Base-by-base conservation (phyloP, 2,797 vertebrate genomes). In the Acipenser oxyrinchus region DNA sequence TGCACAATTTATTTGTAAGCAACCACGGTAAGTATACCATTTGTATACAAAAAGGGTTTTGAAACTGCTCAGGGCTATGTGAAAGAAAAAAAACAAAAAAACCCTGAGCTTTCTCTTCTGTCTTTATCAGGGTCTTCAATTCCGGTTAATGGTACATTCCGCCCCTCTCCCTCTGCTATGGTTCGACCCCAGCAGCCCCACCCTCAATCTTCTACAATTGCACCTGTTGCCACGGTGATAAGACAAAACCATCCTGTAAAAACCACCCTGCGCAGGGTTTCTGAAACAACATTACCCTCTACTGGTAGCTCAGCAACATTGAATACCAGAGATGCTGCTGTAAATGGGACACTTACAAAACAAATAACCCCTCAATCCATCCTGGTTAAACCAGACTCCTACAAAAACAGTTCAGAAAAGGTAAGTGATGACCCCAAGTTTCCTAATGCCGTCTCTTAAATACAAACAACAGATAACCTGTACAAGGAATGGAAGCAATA, bases 361-460 rank as follows among this genome's bases (percentile, higher is more conserved):
- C 90, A 85, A 0, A 83, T 79, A 0, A 85, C 88, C 10, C 95
- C 92, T 0, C 95, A 94, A 0, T 98, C 95, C 7, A 98, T 99
- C 83, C 86, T 99, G 60, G 89, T 98, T 74, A 94, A 92, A 74
- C 96, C 94, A 13, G 93, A 96, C 61, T 81, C 87, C 48, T 80
- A 90, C 70, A 95, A 89, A 80, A 89, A 83, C 77, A 86, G 74
- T 60, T 73, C 69, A 0, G 95, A 97, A 53, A 98, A 96, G 95
- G 96, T 98, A 90, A 55, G 52, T 55, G 15, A 9, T 62, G 15
- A 10, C 10, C 48, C 4, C 37, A 37, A 37, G 37, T 4, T 0
- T 37, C 37, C 3, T 98, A 90, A 37, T 37, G 37, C 37, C 37
- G 5, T 37, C 37, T 37, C 37, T 37, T 37, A 4, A 4, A 37